A percentile compares a stretch with the other conserved stretches of the same genome.
Conservation (phyloP, 2,888 invertebrate species). For the Parasteatoda lunata region DNA sequence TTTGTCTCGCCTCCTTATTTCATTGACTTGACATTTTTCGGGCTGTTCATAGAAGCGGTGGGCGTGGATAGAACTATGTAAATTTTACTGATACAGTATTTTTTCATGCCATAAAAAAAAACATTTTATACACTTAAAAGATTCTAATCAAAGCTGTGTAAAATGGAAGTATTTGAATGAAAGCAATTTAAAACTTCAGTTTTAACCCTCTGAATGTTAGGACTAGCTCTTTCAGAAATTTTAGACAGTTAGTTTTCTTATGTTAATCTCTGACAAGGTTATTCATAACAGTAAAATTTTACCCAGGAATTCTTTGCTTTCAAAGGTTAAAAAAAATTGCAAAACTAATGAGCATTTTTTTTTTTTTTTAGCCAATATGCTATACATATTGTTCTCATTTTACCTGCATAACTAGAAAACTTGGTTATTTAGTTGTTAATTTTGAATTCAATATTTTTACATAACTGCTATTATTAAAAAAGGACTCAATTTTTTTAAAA, state of each 20-base stretch:
- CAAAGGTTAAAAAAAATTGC: too few relatives aligned
- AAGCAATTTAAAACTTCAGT: background rate
- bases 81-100: background rate
- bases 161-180: conserved; percentile 1
- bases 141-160: background rate
- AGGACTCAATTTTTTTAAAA: too few relatives aligned
- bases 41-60: background rate
- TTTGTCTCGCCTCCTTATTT: conserved; percentile 7
- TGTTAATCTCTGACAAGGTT: too few relatives aligned
- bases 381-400: too few relatives aligned
- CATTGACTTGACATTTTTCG: background rate
- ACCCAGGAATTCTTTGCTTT: background rate
- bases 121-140: too few relatives aligned
- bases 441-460: too few relatives aligned
- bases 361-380: too few relatives aligned
- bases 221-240: background rate
- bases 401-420: too few relatives aligned
- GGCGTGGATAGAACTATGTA: background rate
- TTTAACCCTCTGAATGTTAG: background rate
- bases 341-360: too few relatives aligned
- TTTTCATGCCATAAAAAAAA: background rate
- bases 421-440: too few relatives aligned
- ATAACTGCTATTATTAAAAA: too few relatives aligned
- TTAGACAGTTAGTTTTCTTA: too few relatives aligned
- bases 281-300: background rate